These are phyloP conservation scores for Oreochromis spilurus DNA, from an alignment of 2,113 vertebrate species.

Conservation along the genomic window DNA sequence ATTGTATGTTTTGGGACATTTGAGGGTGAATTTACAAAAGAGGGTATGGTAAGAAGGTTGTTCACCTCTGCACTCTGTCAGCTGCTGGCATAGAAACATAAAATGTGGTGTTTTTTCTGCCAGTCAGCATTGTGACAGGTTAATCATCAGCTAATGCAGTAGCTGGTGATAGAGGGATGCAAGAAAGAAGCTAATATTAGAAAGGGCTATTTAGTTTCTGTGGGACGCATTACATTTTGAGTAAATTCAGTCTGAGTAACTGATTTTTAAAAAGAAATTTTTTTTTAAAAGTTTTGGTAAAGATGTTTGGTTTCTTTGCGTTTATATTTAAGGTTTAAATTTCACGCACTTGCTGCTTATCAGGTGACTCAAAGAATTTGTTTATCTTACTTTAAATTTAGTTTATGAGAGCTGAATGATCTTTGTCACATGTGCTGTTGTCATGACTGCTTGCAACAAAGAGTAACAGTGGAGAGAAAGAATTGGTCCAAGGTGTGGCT, in stretches of 20 bases:
- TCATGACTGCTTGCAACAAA: neutral
- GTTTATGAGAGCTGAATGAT: neutral
- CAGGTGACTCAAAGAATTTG: neutral
- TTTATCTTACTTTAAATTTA: neutral
- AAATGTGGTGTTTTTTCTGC: neutral
- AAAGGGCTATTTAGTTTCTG: neutral
- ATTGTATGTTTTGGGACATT: neutral
- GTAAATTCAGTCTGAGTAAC: neutral
- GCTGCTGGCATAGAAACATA: neutral
- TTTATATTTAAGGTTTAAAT: neutral
- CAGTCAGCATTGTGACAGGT: neutral
- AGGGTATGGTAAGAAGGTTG: neutral
- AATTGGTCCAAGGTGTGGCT: neutral
- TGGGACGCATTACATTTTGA: neutral
- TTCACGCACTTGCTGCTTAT: neutral
- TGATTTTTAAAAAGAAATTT: too few relatives aligned
- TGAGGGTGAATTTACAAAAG: neutral
- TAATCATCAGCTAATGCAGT: neutral
- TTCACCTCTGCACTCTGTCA: neutral
- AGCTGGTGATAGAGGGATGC: neutral
- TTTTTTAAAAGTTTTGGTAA: neutral
- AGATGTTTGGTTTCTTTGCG: neutral
- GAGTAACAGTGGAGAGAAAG: neutral
- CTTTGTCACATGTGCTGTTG: neutral
- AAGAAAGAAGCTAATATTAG: neutral